Conservation (phyloP, 2,888 invertebrate species). For the Lapara coniferarum region DNA sequence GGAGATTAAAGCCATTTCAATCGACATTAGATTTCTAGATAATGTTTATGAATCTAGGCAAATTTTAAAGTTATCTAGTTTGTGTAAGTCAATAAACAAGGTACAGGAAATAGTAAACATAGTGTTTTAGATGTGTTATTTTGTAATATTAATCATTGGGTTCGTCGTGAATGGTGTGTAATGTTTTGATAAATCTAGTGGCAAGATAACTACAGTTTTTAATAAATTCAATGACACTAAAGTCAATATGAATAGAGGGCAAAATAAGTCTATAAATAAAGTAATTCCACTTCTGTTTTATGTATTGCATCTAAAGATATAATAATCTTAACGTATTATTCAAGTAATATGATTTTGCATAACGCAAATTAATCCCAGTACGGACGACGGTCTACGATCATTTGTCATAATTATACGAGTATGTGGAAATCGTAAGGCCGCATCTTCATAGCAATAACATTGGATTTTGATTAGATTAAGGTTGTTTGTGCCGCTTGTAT, state of each 20-base stretch:
- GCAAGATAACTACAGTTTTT: too few relatives aligned
- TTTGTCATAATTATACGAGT: constrained; percentile 19
- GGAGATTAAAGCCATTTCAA: constrained; percentile 1
- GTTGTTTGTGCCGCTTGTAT: too few relatives aligned
- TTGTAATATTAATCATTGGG: not conserved
- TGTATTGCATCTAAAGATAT: too few relatives aligned
- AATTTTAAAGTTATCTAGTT: not conserved
- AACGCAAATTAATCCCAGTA: not conserved
- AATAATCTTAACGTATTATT: not conserved
- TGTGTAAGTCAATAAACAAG: not conserved
- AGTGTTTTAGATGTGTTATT: not conserved
- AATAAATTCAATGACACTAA: too few relatives aligned
- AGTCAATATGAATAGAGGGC: too few relatives aligned
- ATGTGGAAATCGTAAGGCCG: constrained; percentile 2
- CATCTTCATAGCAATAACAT: not conserved
- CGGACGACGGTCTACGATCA: constrained; percentile 2
- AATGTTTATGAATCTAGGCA: not conserved
- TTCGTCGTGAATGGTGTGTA: too few relatives aligned
- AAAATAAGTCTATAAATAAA: too few relatives aligned
- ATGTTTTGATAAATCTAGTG: too few relatives aligned
- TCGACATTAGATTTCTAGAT: constrained; percentile 14
- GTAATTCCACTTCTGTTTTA: too few relatives aligned
- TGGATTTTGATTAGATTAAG: too few relatives aligned
- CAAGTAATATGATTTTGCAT: constrained; percentile 6
- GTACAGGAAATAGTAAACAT: too few relatives aligned